Evolutionary conservation across 2,888 invertebrate genomes (phyloP).

Genomic region (Heliconius ethilla): DNA sequence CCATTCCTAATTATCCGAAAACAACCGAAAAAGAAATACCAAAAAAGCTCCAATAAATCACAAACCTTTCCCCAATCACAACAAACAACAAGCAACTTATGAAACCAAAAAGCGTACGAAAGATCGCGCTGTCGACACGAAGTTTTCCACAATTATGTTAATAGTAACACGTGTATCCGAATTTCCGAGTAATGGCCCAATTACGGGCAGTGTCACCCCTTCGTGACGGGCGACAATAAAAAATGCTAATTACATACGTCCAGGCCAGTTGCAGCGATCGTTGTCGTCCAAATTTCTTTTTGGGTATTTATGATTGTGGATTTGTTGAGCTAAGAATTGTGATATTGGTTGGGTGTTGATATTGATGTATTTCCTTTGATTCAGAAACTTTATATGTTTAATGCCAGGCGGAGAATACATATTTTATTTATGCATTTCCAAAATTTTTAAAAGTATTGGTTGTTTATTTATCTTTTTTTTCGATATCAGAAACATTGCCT

Average conservation of each 20-base stretch:
- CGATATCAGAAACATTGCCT: too few relatives aligned
- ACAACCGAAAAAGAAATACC: not conserved
- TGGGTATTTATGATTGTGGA: slow-evolving; percentile 45
- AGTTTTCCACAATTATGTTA: slow-evolving; percentile 45
- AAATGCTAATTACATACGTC: slow-evolving; percentile 49
- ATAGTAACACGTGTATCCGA: slow-evolving; percentile 46
- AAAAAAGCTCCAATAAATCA: not conserved
- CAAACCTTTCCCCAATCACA: not conserved
- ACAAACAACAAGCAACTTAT: not conserved
- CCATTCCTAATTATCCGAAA: too few relatives aligned
- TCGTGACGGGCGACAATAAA: slow-evolving; percentile 48
- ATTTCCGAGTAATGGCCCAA: slow-evolving; percentile 43
- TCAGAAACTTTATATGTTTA: too few relatives aligned
- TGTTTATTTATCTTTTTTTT: too few relatives aligned
- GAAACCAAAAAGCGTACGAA: slow-evolving; percentile 34
- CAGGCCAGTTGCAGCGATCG: slow-evolving; percentile 47
- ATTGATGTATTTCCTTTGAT: too few relatives aligned
- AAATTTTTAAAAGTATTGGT: too few relatives aligned
- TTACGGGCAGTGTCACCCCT: slow-evolving; percentile 43
- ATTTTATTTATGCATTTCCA: too few relatives aligned
- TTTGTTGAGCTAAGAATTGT: too few relatives aligned
- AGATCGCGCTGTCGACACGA: slow-evolving; percentile 35
- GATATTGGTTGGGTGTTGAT: too few relatives aligned
- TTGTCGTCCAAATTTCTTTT: slow-evolving; percentile 46
- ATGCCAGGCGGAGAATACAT: too few relatives aligned